Base-by-base conservation (phyloP, 2,888 invertebrate genomes). In the Camptogramma bilineatum region DNA sequence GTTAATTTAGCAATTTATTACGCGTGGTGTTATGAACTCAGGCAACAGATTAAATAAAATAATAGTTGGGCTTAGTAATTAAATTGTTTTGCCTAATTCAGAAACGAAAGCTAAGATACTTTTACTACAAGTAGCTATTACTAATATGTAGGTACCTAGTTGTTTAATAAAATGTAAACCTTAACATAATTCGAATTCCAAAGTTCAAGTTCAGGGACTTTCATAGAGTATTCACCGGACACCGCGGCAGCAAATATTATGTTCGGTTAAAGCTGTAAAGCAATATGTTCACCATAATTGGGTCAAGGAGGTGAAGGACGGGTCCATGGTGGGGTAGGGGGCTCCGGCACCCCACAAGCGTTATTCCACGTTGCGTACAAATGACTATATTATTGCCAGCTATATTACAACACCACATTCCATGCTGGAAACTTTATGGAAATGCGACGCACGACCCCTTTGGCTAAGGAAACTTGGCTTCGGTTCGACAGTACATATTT, bases 321-420 rank as follows among this genome's bases (percentile, higher is more conserved):
- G 80, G 76, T 73, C 73, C 74, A 78, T 81, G 79, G 80, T 80
- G 75, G 82, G 74, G 81, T 64, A 74, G 77, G 75, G 78, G 73
- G 76, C 75, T 39, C 48, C 52, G 79, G 74, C 71, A 71, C 76
- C 77, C 78, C 67, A 72, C 65, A 73, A 78, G 78, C 79, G 78
- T 82, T 83, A 83, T 80, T 85, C 79, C 76, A 83, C 82, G 80
- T 80, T 87, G 86, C 88, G 84, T 88, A 86, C 82, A 79, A 86
- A 87, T 83, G 77, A 81, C 81, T 85, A 80, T 86, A 84, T 87
- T 85, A 85, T 85, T 87, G 84, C 80, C 81, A 77, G 81, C 80
- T 85, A 80, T 87, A 87, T 88, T 89, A 87, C 84, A 82, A 81
- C 85, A 88, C 85, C 83, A 86, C 84, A 89, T 87, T 88, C 80